A percentile compares a stretch with the other conserved stretches of the same genome.
Evolutionary conservation across 1,140 invertebrate species (phyloP).

Genomic region (Ips typographus): DNA sequence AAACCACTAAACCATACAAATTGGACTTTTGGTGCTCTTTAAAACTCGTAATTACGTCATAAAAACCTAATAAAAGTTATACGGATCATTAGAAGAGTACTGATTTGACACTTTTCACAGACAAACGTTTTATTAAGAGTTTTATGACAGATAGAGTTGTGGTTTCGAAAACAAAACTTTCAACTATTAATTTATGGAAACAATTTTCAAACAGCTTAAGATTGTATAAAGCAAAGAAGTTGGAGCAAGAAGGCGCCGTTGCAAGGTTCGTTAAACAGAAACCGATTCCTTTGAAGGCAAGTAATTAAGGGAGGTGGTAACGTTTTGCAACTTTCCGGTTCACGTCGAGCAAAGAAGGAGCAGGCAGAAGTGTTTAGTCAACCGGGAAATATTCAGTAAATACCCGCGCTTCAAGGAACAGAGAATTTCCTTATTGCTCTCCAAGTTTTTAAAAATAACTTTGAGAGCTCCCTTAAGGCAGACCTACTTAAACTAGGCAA

Average conservation of each 20-base stretch:
- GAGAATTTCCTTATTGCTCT: slow-evolving; percentile 1
- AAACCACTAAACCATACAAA: too few relatives aligned
- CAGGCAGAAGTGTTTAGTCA: slow-evolving; percentile 32
- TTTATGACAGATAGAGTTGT: too few relatives aligned
- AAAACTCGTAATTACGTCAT: too few relatives aligned
- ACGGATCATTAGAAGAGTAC: not conserved
- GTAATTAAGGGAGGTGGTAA: slow-evolving; percentile 32
- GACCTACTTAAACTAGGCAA: not conserved
- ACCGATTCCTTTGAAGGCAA: slow-evolving; percentile 28
- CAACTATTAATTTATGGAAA: too few relatives aligned
- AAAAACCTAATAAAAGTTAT: not conserved
- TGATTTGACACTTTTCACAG: not conserved
- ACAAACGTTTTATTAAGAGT: too few relatives aligned
- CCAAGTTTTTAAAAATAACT: not conserved
- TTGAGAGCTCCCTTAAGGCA: not conserved
- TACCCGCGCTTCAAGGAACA: slow-evolving; percentile 5
- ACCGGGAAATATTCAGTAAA: slow-evolving; percentile 37
- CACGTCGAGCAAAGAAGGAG: slow-evolving; percentile 1
- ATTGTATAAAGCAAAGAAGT: slow-evolving; percentile 17
- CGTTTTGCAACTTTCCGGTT: slow-evolving; percentile 15
- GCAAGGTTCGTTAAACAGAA: slow-evolving; percentile 30
- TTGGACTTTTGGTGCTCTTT: too few relatives aligned
- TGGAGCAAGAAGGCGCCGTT: not conserved
- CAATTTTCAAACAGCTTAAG: too few relatives aligned
- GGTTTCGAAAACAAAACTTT: too few relatives aligned